Conservation (phyloP, 2,888 invertebrate genomes). For the Xiphydria camelus region DNA sequence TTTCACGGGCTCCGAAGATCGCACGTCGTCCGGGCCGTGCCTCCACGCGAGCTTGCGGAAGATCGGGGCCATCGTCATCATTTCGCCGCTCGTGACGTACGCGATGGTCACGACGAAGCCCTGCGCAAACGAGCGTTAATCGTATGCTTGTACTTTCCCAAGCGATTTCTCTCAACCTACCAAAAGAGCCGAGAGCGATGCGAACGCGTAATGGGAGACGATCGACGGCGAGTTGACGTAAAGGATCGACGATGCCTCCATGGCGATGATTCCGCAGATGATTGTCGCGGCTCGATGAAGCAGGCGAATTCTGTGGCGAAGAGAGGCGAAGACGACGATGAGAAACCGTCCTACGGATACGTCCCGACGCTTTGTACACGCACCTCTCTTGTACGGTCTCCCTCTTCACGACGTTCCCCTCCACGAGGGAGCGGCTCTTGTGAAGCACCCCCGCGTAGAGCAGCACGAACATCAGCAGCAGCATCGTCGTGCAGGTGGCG, state of each 20-base stretch:
- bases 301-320: conserved; percentile 63
- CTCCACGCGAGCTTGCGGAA: conserved; percentile 45
- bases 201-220: conserved; percentile 65
- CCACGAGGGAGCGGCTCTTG: conserved; percentile 45
- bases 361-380: too few relatives aligned
- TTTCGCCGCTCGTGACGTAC: conserved; percentile 44
- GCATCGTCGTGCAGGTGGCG: conserved; percentile 69
- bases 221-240: conserved; percentile 67
- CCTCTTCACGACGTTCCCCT: conserved; percentile 49
- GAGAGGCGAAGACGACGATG: conserved; percentile 15
- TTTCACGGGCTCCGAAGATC: conserved; percentile 50
- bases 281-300: conserved; percentile 66
- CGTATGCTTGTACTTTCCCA: not conserved
- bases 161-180: too few relatives aligned
- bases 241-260: conserved; percentile 66
- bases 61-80: conserved; percentile 38
- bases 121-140: conserved; percentile 21
- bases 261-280: conserved; percentile 63
- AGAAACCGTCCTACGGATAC: too few relatives aligned
- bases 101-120: conserved; percentile 44
- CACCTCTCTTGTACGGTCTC: conserved; percentile 53
- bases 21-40: conserved; percentile 36
- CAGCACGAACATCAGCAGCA: conserved; percentile 69
- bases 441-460: conserved; percentile 69
- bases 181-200: conserved; percentile 62